phyloP scores from a whole-genome alignment of 2,888 invertebrate species.

The Limnephilus rhombicus region DNA sequence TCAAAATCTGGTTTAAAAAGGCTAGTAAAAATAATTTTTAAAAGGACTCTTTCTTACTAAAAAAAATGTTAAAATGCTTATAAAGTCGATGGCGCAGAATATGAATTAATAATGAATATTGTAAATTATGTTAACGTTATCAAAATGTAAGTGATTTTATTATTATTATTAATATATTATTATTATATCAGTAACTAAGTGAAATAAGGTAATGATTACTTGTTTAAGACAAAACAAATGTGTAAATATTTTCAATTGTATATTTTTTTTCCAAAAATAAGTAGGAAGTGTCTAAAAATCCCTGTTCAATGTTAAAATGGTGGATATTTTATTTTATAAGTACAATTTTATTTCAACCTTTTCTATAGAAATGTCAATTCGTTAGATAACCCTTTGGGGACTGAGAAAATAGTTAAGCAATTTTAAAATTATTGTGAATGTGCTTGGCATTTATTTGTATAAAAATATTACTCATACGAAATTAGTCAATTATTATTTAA shows the following conservation, averaged over 20 bases:
- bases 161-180: slow-evolving; percentile 54
- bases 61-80: slow-evolving; percentile 51
- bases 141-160: slow-evolving; percentile 63
- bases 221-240: background rate
- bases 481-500: slow-evolving; percentile 49
- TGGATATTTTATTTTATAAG: background rate
- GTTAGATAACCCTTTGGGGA: background rate
- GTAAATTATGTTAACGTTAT: slow-evolving; percentile 63
- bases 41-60: slow-evolving; percentile 24
- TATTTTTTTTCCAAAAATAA: background rate
- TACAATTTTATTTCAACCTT: background rate
- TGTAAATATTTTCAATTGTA: background rate
- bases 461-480: slow-evolving; percentile 42
- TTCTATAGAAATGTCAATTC: slow-evolving; percentile 37
- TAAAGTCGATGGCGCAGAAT: slow-evolving; percentile 11
- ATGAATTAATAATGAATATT: slow-evolving; percentile 8
- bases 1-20: background rate
- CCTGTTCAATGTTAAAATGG: background rate
- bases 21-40: background rate
- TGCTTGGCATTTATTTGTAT: slow-evolving; percentile 44
- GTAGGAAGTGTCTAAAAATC: background rate
- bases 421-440: slow-evolving; percentile 39
- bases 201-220: background rate
- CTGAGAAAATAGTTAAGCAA: slow-evolving; percentile 30
- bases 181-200: slow-evolving; percentile 6